Conservation (phyloP, 2,113 vertebrate species). For the Mesembrinibis cayennensis region DNA sequence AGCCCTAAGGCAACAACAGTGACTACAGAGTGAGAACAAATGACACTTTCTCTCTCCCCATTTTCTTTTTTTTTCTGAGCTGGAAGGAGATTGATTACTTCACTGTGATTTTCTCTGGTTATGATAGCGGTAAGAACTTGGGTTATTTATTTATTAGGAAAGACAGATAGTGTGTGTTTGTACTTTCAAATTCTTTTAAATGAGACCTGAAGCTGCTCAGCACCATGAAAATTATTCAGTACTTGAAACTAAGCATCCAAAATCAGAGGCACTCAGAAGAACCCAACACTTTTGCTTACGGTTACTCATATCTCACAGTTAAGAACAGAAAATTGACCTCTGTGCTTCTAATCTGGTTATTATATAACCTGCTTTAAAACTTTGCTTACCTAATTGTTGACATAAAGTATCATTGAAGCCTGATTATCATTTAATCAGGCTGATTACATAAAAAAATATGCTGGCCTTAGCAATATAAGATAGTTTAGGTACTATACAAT, state of each 20-base stretch:
- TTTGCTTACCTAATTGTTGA: conserved; percentile 19
- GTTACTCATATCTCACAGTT: neutral
- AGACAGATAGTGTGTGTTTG: neutral
- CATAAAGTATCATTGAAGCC: neutral
- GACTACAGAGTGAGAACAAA: neutral
- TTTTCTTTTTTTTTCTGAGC: neutral
- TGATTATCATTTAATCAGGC: conserved; percentile 40
- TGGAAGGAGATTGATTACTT: neutral
- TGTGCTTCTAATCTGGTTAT: neutral
- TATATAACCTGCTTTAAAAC: neutral
- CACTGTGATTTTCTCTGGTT: neutral
- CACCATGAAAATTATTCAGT: neutral
- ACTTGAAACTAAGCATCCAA: neutral
- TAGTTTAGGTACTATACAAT: neutral
- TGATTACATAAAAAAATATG: conserved; percentile 35
- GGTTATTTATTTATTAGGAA: neutral
- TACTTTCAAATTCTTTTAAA: neutral
- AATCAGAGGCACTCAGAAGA: neutral
- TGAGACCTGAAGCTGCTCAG: neutral
- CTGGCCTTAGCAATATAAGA: neutral
- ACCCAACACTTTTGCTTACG: neutral
- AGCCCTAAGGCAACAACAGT: neutral
- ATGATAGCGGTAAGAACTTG: neutral
- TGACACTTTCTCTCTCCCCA: neutral
- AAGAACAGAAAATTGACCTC: neutral